phyloP scores from a whole-genome alignment of 2,797 vertebrate genomes.

The Dicrostonyx torquatus region DNA sequence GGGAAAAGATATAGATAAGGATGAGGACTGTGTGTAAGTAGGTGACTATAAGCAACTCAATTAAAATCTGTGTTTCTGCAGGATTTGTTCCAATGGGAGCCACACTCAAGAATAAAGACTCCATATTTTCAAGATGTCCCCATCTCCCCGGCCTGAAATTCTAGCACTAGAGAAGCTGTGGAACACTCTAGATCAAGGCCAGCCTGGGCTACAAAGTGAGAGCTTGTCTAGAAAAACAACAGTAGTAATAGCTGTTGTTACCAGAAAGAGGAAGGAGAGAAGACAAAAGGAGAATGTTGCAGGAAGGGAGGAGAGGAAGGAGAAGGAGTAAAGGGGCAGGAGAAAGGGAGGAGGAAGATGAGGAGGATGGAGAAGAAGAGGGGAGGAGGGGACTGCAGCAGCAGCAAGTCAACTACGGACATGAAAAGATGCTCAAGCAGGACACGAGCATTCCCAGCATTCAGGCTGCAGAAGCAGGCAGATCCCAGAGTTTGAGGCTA shows the following conservation, averaged over 20 bases:
- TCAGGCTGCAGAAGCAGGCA: not conserved
- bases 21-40: not conserved
- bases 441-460: not conserved
- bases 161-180: not conserved
- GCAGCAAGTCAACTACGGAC: not conserved
- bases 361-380: too few relatives aligned
- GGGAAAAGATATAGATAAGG: conserved; percentile 1
- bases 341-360: not conserved
- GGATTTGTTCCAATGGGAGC: not conserved
- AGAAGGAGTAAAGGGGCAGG: not conserved
- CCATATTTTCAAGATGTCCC: not conserved
- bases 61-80: conserved; percentile 9
- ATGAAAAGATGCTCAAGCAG: not conserved
- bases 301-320: not conserved
- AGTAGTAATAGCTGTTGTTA: not conserved
- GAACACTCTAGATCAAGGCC: not conserved
- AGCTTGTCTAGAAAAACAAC: not conserved
- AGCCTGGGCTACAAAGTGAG: not conserved
- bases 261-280: not conserved
- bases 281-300: too few relatives aligned
- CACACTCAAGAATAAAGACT: not conserved
- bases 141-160: not conserved
- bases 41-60: conserved; percentile 42
- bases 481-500: not conserved
- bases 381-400: too few relatives aligned